Evolutionary conservation across 2,113 vertebrate species (phyloP).

Genomic region (Cichladusa arquata): DNA sequence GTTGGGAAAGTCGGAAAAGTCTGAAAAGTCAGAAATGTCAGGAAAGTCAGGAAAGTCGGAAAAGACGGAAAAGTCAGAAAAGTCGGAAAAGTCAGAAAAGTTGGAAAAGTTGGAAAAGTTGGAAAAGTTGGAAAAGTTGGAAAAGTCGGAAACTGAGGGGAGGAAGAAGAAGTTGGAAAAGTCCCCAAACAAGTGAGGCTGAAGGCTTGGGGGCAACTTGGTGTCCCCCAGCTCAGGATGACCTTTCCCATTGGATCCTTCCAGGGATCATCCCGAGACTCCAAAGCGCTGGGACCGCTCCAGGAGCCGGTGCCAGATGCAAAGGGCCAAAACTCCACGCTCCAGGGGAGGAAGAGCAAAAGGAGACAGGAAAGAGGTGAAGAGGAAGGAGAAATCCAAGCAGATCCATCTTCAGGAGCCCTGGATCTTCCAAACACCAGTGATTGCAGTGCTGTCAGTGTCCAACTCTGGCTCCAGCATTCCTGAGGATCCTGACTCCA

Average conservation of each 20-base stretch:
- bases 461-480: neutral
- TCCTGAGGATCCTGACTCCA: neutral
- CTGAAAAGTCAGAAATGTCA: too few relatives aligned
- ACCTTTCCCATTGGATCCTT: neutral
- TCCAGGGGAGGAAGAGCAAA: neutral
- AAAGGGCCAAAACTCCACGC: rapidly evolving
- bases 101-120: too few relatives aligned
- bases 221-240: neutral
- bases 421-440: neutral
- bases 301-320: rapidly evolving
- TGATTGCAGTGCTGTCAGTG: rapidly evolving
- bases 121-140: neutral
- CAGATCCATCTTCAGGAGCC: rapidly evolving
- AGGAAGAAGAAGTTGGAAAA: neutral
- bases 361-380: neutral
- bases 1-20: too few relatives aligned
- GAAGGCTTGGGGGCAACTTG: neutral
- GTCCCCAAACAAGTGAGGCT: neutral
- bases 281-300: rapidly evolving
- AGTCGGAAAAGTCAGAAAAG: neutral
- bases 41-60: too few relatives aligned
- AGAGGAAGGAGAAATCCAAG: neutral
- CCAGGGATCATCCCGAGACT: neutral
- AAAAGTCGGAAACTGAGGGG: too few relatives aligned
- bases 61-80: too few relatives aligned